These are phyloP conservation scores for Trisateles emortualis DNA, from an alignment of 2,888 invertebrate species.

Conservation along the genomic window DNA sequence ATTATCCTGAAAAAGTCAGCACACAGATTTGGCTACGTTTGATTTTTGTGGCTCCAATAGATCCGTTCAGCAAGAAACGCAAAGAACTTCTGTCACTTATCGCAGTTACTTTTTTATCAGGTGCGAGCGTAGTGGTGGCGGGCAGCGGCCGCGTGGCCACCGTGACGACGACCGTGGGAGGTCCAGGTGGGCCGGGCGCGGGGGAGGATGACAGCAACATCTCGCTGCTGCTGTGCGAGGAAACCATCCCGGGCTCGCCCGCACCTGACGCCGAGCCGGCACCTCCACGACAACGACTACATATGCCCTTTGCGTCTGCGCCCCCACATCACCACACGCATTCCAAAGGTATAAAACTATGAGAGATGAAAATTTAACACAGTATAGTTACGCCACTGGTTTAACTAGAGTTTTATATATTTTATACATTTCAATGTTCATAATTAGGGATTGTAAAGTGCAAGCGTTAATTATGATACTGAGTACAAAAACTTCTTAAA, in stretches of 20 bases:
- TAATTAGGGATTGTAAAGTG: no score
- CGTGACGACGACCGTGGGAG: constrained; percentile 23
- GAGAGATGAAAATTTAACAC: not conserved
- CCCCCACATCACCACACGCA: constrained; percentile 78
- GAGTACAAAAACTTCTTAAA: no score
- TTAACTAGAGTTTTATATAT: no score
- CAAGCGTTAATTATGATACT: no score
- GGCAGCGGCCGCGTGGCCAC: constrained; percentile 56
- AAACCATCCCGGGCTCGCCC: constrained; percentile 96
- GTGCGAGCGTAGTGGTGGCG: constrained; percentile 72
- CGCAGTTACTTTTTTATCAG: constrained; percentile 33
- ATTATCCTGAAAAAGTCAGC: no score
- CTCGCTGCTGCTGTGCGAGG: constrained; percentile 93
- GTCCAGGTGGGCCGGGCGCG: constrained; percentile 36
- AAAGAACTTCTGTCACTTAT: no score
- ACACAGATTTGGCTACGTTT: no score
- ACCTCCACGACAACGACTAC: constrained; percentile 82
- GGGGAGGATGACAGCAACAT: constrained; percentile 89
- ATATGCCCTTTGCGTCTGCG: constrained; percentile 91
- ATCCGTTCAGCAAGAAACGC: no score
- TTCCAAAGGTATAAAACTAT: constrained; percentile 51
- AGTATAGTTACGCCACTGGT: no score
- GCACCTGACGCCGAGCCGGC: constrained; percentile 89
- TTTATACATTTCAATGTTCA: no score
- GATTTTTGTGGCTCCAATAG: no score